phyloP scores from a whole-genome alignment of 2,888 invertebrate species.

The Capitulum mitella region DNA sequence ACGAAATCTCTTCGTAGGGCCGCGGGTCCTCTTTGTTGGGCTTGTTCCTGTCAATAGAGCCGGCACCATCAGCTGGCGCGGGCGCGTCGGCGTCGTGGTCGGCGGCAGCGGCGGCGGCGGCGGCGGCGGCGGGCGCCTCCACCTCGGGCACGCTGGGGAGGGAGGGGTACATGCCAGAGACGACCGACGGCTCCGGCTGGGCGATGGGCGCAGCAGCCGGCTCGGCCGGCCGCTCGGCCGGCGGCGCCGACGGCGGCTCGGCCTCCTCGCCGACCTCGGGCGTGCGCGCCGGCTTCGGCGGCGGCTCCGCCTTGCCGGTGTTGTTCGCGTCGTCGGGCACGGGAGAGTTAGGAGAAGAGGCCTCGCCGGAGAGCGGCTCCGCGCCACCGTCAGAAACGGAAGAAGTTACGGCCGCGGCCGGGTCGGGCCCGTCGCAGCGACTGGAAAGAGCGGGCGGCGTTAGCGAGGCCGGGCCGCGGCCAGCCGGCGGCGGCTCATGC shows the following conservation, averaged over 20 bases:
- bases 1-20: conserved; percentile 36
- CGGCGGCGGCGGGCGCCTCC: neutral
- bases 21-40: conserved; percentile 34
- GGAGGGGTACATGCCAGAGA: conserved; percentile 16
- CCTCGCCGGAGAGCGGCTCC: neutral
- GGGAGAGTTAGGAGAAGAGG: neutral
- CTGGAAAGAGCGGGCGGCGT: neutral
- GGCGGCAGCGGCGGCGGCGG: neutral
- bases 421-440: neutral
- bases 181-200: conserved; percentile 14
- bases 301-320: conserved; percentile 8
- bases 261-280: conserved; percentile 18
- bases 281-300: conserved; percentile 16
- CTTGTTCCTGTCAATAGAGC: conserved; percentile 23
- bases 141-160: conserved; percentile 20
- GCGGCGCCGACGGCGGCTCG: neutral
- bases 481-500: neutral
- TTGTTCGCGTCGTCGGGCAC: neutral
- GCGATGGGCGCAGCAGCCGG: conserved; percentile 20
- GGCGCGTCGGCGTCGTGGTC: neutral
- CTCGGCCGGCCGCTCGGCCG: neutral
- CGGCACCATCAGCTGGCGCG: neutral
- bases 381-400: neutral
- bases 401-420: neutral
- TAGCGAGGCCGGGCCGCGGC: neutral